Evolutionary conservation across 92 coral and sea anemone species (phyloP).

Genomic region (Plumapathes pennacea): DNA sequence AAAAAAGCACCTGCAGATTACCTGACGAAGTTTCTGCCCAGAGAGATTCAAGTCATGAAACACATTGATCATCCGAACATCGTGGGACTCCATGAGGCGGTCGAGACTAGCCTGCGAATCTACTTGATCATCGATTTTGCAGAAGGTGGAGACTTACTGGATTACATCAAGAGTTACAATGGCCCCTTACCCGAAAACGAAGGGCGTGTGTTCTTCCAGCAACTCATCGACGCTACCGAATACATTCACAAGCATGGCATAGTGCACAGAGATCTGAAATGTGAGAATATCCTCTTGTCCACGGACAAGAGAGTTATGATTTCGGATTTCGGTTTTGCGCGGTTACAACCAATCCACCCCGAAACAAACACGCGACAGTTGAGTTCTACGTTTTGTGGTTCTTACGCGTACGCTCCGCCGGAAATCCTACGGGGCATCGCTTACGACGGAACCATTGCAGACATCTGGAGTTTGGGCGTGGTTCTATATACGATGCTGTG

Average conservation of each 20-base stretch:
- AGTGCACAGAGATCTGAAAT: conserved; percentile 96
- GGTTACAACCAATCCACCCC: conserved; percentile 71
- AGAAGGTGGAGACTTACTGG: conserved; percentile 93
- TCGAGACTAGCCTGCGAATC: conserved; percentile 94
- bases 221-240: conserved; percentile 80
- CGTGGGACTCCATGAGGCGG: conserved; percentile 91
- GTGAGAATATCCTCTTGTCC: conserved; percentile 91
- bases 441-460: conserved; percentile 94
- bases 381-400: conserved; percentile 95
- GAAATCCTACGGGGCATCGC: conserved; percentile 96
- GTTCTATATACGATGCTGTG: conserved; percentile 95
- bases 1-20: conserved; percentile 95
- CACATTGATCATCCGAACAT: conserved; percentile 86
- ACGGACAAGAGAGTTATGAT: conserved; percentile 75
- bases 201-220: conserved; percentile 85
- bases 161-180: conserved; percentile 82
- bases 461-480: conserved; percentile 98
- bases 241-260: conserved; percentile 84
- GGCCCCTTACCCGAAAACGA: conserved; percentile 90
- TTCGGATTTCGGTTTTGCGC: conserved; percentile 97
- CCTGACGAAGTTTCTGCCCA: conserved; percentile 93
- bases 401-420: conserved; percentile 99
- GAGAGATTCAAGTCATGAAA: conserved; percentile 97
- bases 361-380: conserved; percentile 84
- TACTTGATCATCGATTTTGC: conserved; percentile 94